Evolutionary conservation across 2,888 invertebrate species (phyloP).

Genomic region (Nebria salina): DNA sequence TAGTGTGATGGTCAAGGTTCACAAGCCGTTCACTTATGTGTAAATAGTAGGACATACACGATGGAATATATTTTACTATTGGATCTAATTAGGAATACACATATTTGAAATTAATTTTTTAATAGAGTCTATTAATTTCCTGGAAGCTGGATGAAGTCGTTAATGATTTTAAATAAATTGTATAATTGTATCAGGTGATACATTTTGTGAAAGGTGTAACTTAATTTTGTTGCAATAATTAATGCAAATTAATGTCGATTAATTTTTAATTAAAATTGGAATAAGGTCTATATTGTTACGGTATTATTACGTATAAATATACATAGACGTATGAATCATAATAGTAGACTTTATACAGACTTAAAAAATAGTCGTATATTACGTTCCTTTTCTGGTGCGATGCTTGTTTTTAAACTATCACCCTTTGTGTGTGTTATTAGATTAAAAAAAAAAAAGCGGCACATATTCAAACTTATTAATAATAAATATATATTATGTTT

Average conservation of each 20-base stretch:
- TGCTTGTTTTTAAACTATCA: constrained; percentile 5
- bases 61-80: no score
- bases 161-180: background rate
- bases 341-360: background rate
- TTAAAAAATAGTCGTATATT: background rate
- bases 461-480: no score
- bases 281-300: background rate
- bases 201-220: constrained; percentile 3
- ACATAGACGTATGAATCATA: background rate
- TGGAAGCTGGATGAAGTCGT: background rate
- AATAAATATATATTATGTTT: constrained; percentile 30
- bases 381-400: background rate
- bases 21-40: no score
- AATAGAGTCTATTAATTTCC: no score
- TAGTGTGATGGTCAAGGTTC: no score
- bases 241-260: background rate
- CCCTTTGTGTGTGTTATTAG: no score
- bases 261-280: background rate
- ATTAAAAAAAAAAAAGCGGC: no score
- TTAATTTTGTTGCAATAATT: background rate
- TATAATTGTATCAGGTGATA: background rate
- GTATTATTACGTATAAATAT: background rate
- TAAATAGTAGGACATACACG: no score
- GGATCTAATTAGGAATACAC: no score
- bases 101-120: no score